Evolutionary conservation across 2,797 vertebrate species (phyloP).

Genomic region (Anguilla anguilla): DNA sequence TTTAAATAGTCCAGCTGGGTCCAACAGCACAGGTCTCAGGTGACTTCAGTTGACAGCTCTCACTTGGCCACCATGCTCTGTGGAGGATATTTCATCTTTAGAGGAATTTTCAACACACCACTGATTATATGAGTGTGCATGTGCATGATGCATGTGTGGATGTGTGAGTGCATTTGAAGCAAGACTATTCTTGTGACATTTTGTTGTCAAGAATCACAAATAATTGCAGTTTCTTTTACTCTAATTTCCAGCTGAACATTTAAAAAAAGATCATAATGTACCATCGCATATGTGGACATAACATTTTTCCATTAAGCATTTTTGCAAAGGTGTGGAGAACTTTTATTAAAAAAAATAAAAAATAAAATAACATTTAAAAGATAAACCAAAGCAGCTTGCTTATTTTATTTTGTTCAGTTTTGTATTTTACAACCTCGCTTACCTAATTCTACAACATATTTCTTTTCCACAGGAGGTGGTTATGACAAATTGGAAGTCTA

Average conservation of each 20-base stretch:
- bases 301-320: not conserved
- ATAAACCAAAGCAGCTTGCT: conserved; percentile 29
- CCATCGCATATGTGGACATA: not conserved
- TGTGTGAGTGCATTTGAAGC: not conserved
- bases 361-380: not conserved
- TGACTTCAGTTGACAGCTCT: conserved; percentile 40
- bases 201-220: not conserved
- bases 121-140: not conserved
- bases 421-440: conserved; percentile 72
- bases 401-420: conserved; percentile 59
- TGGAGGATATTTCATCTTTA: not conserved
- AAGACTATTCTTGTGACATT: not conserved
- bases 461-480: conserved; percentile 99
- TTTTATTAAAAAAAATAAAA: not conserved
- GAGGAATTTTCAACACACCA: conserved; percentile 1
- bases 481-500: conserved; percentile 99
- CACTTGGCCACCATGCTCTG: not conserved
- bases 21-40: not conserved
- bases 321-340: not conserved
- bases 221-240: not conserved
- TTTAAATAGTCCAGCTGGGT: conserved; percentile 54
- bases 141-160: not conserved
- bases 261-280: not conserved
- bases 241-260: not conserved
- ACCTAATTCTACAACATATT: conserved; percentile 96